Percentiles rank a stretch among this genome's conserved stretches.
phyloP scores from a whole-genome alignment of 2,797 vertebrate species.

The Lutjanus argentimaculatus region DNA sequence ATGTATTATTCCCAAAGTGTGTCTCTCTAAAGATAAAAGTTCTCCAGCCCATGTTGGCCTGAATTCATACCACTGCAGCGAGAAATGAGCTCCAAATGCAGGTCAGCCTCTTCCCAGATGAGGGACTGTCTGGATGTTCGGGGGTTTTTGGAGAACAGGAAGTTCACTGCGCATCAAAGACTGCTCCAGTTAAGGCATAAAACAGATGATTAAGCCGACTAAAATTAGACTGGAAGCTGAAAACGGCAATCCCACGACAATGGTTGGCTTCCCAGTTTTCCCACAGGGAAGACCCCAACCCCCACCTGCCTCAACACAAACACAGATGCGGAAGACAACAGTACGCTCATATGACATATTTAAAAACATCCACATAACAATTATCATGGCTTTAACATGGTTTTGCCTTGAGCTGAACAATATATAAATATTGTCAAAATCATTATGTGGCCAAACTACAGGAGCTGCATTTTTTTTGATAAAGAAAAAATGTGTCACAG shows the following conservation, averaged over 20 bases:
- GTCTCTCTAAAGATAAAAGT: conserved; percentile 16
- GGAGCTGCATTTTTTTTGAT: too few relatives aligned
- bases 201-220: conserved; percentile 62
- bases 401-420: neutral
- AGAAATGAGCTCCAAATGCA: conserved; percentile 57
- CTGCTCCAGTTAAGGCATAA: conserved; percentile 64
- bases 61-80: conserved; percentile 16
- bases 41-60: conserved; percentile 23
- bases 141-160: conserved; percentile 45
- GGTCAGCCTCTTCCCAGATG: conserved; percentile 52
- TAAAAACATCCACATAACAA: conserved; percentile 15
- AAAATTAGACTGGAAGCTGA: conserved; percentile 70
- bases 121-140: conserved; percentile 34
- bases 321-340: conserved; percentile 45
- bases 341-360: conserved; percentile 3
- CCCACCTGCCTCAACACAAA: conserved; percentile 47
- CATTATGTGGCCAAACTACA: too few relatives aligned
- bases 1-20: conserved; percentile 21
- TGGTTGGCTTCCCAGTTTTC: conserved; percentile 38
- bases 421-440: too few relatives aligned
- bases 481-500: too few relatives aligned
- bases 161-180: conserved; percentile 24
- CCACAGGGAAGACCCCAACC: conserved; percentile 53
- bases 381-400: conserved; percentile 2
- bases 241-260: conserved; percentile 45